Evolutionary conservation across 2,888 invertebrate genomes (phyloP).

Genomic region (Agrypnus murinus): DNA sequence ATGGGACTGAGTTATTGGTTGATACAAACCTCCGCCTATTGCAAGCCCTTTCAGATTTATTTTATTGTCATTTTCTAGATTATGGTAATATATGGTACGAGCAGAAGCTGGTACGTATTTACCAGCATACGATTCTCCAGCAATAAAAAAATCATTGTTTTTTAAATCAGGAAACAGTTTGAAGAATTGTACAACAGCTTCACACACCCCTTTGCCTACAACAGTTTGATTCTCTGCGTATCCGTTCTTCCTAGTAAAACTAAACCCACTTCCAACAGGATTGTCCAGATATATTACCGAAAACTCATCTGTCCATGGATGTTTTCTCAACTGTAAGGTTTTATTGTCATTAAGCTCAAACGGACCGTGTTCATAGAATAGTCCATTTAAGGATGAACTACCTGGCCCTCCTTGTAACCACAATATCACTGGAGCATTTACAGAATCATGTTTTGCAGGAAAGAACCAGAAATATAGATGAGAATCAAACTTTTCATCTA

Average conservation of each 20-base stretch:
- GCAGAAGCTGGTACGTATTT: conserved; percentile 86
- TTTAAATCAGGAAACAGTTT: conserved; percentile 85
- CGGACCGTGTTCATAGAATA: conserved; percentile 91
- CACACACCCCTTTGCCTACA: conserved; percentile 87
- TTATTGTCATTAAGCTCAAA: conserved; percentile 72
- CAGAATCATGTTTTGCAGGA: conserved; percentile 76
- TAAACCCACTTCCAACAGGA: conserved; percentile 94
- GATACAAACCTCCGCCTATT: conserved; percentile 88
- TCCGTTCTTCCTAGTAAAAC: conserved; percentile 87
- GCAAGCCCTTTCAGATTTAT: conserved; percentile 83
- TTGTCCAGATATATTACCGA: conserved; percentile 93
- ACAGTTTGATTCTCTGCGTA: conserved; percentile 87
- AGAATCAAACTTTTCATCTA: conserved; percentile 83
- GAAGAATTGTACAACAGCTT: conserved; percentile 87
- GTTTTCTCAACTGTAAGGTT: conserved; percentile 76
- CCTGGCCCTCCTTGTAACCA: conserved; percentile 94
- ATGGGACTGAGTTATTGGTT: conserved; percentile 84
- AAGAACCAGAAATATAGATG: conserved; percentile 96
- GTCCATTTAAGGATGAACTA: conserved; percentile 84
- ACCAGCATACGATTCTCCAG: conserved; percentile 94
- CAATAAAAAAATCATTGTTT: conserved; percentile 86
- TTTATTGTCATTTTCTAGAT: conserved; percentile 75
- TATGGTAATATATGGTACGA: conserved; percentile 81
- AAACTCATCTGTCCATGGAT: conserved; percentile 87
- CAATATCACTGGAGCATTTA: conserved; percentile 81